Conservation (phyloP, 30 jellyfish, hydroid and myxozoan genomes). For the Hydra vulgaris region DNA sequence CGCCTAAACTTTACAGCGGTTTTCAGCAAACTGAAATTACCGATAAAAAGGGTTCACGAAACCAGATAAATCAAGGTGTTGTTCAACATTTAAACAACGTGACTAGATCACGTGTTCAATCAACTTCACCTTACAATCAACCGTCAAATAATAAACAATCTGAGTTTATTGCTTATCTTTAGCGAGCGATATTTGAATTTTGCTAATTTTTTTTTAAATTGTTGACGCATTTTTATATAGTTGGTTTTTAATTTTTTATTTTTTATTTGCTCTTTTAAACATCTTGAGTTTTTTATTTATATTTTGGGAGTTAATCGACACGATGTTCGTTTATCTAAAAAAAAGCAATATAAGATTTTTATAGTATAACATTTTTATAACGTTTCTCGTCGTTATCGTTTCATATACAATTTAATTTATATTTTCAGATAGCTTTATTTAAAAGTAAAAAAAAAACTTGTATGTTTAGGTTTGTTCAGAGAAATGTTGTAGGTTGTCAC, state of each 20-base stretch:
- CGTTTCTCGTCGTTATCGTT: neutral
- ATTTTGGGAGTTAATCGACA: neutral
- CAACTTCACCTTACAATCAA: neutral
- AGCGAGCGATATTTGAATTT: slow-evolving; percentile 3
- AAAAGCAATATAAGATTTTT: neutral
- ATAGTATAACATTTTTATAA: no score
- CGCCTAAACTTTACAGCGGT: slow-evolving; percentile 48
- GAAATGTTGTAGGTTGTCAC: no score
- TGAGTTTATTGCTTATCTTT: slow-evolving; percentile 27
- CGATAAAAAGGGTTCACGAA: slow-evolving; percentile 23
- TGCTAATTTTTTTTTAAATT: neutral
- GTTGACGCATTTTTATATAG: neutral
- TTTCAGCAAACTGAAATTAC: slow-evolving; percentile 4
- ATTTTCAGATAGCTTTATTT: neutral
- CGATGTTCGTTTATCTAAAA: neutral
- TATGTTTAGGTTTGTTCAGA: neutral
- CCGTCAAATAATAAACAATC: slow-evolving; percentile 19
- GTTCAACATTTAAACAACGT: neutral
- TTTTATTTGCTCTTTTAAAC: neutral
- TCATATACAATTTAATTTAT: neutral
- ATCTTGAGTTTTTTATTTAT: neutral
- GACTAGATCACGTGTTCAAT: slow-evolving; percentile 31
- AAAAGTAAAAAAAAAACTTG: neutral
- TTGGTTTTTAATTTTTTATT: neutral
- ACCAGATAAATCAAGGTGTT: slow-evolving; percentile 6